Evolutionary conservation across 2,113 vertebrate genomes (phyloP).

Genomic region (Aegithalos caudatus): DNA sequence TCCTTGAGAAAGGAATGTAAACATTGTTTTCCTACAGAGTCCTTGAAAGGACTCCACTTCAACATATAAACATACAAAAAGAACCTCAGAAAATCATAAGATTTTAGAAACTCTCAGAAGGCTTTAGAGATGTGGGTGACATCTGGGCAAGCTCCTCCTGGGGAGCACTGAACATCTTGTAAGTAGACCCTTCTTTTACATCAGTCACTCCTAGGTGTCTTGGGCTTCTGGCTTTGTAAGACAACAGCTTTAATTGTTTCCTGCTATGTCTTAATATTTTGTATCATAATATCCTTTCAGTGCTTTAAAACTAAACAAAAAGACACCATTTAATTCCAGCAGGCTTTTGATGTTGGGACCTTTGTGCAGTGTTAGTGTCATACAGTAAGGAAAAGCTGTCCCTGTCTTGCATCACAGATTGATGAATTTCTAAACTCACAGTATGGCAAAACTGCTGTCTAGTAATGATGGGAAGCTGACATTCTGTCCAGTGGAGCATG

Average conservation of each 20-base stretch:
- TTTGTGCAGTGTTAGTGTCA: background rate
- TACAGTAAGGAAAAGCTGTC: background rate
- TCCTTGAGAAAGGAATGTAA: too few relatives aligned
- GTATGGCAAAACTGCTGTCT: background rate
- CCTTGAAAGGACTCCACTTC: too few relatives aligned
- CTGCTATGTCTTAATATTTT: background rate
- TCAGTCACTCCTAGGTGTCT: background rate
- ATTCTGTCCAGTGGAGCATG: background rate
- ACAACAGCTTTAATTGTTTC: background rate
- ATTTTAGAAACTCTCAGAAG: too few relatives aligned
- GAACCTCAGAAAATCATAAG: too few relatives aligned
- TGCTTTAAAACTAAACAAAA: background rate
- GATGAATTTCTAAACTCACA: background rate
- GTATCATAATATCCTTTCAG: background rate
- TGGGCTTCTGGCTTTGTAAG: background rate
- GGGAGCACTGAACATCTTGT: background rate
- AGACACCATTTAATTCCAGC: background rate
- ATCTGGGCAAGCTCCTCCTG: background rate
- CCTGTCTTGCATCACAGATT: background rate
- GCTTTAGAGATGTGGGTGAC: too few relatives aligned
- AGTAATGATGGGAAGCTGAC: background rate
- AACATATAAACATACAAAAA: too few relatives aligned
- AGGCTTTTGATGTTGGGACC: background rate
- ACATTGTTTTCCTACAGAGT: too few relatives aligned
- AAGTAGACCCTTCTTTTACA: background rate